Conservation (phyloP, 1,140 invertebrate genomes). For the Arion vulgaris region DNA sequence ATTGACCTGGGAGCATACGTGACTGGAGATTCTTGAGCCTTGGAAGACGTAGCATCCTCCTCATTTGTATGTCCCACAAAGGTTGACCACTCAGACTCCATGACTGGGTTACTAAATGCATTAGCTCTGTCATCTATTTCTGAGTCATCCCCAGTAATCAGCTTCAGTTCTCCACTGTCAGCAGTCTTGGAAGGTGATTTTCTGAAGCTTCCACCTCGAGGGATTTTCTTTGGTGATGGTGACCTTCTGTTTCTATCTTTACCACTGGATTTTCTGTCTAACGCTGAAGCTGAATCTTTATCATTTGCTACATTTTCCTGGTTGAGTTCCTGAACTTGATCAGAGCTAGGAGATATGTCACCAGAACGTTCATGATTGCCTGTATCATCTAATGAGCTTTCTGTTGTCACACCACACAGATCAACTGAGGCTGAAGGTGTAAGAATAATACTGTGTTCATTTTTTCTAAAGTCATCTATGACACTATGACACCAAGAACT, state of each 20-base stretch:
- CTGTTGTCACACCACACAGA: neutral
- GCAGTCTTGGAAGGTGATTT: slow-evolving; percentile 12
- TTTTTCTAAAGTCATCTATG: slow-evolving; percentile 18
- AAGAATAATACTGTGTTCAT: neutral
- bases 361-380: neutral
- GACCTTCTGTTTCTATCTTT: slow-evolving; percentile 28
- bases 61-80: slow-evolving; percentile 26
- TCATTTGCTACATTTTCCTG: neutral
- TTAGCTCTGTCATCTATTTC: neutral
- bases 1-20: neutral
- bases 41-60: neutral
- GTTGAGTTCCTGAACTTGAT: neutral
- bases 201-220: neutral
- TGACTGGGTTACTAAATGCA: slow-evolving; percentile 24
- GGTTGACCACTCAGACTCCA: slow-evolving; percentile 35
- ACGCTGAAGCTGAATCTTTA: neutral
- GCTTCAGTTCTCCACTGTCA: neutral
- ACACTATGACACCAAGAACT: slow-evolving; percentile 23
- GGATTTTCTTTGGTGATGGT: slow-evolving; percentile 26
- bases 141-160: neutral
- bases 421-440: slow-evolving; percentile 6
- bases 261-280: neutral
- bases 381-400: neutral
- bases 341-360: neutral
- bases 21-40: neutral